Evolutionary conservation across 2,797 vertebrate genomes (phyloP).

Genomic region (Knipowitschia caucasica): DNA sequence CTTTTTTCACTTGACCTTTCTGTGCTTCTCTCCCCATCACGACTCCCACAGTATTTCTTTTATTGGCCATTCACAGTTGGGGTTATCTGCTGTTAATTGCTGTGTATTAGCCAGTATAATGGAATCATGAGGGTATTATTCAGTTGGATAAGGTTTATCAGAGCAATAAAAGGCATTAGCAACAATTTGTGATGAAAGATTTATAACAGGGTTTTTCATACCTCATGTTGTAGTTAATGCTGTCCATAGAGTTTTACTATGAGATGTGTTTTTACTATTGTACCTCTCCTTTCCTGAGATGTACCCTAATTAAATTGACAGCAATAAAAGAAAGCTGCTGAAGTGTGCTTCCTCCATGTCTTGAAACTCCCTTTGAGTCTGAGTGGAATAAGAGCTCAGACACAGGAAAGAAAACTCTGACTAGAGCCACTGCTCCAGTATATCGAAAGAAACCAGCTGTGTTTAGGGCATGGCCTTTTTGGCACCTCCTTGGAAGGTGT

Average conservation of each 20-base stretch:
- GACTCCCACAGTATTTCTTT: constrained; percentile 2
- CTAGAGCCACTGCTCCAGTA: too few species aligned
- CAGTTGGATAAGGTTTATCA: neutral
- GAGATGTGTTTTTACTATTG: too few species aligned
- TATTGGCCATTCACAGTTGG: constrained; percentile 7
- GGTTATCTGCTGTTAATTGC: constrained; percentile 14
- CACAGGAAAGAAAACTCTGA: too few species aligned
- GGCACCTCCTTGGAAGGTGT: too few species aligned
- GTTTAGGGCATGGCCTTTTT: too few species aligned
- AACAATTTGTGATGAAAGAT: neutral
- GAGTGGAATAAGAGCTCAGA: too few species aligned
- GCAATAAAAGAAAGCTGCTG: too few species aligned
- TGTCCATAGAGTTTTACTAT: neutral
- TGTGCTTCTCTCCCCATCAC: neutral
- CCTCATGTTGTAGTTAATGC: neutral
- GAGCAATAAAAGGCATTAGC: constrained; percentile 1
- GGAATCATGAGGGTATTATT: neutral
- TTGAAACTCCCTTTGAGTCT: too few species aligned
- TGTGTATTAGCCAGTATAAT: constrained; percentile 10
- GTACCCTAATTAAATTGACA: neutral
- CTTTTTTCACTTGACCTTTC: constrained; percentile 46
- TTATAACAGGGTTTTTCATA: neutral
- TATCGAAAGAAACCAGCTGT: too few species aligned
- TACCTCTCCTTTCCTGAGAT: neutral
- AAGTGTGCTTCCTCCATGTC: too few species aligned